Conservation (phyloP, 1,140 invertebrate species). For the Dreissena rostriformis region DNA sequence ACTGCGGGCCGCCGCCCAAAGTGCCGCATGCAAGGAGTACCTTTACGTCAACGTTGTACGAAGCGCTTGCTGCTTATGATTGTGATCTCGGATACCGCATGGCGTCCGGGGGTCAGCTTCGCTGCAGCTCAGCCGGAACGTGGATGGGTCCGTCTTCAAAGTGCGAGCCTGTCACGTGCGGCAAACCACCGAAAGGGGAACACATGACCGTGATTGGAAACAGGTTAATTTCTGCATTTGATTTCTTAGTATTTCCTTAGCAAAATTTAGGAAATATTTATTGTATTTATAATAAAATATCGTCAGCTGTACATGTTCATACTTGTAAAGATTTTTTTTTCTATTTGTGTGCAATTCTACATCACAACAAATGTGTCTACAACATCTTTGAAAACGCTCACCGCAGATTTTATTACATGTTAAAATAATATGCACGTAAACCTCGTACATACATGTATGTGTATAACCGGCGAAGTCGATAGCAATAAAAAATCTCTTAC, state of each 20-base stretch:
- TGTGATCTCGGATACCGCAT: constrained; percentile 70
- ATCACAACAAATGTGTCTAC: no score
- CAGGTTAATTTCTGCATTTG: constrained; percentile 13
- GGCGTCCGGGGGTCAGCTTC: constrained; percentile 29
- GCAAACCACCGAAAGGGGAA: constrained; percentile 43
- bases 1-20: constrained; percentile 91
- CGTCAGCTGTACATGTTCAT: no score
- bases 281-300: no score
- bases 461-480: no score
- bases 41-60: constrained; percentile 87
- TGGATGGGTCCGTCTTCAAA: constrained; percentile 65
- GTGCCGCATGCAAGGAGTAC: constrained; percentile 89
- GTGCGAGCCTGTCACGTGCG: constrained; percentile 67
- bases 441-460: background rate
- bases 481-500: no score
- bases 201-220: constrained; percentile 48
- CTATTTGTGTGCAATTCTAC: no score
- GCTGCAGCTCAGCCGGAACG: constrained; percentile 61
- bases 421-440: background rate
- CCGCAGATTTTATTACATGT: background rate
- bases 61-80: constrained; percentile 70
- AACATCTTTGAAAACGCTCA: background rate
- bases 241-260: background rate
- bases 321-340: no score
- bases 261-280: no score